Conservation (phyloP, 1,140 invertebrate species). For the Yoshiicerus persimilis region DNA sequence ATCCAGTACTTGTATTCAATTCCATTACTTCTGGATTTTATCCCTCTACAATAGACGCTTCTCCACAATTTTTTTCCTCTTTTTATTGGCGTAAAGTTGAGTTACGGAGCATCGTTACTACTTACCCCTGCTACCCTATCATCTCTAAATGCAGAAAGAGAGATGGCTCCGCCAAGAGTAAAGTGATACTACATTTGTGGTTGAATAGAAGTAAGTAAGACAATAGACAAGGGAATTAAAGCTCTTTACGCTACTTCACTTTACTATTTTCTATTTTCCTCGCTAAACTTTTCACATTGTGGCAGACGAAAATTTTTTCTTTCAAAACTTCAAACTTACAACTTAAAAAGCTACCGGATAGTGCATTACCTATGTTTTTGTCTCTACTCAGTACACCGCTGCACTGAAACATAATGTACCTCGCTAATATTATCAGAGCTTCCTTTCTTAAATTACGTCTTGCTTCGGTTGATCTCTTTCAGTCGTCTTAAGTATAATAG, state of each 20-base stretch:
- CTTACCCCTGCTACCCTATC: background rate
- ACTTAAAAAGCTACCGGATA: background rate
- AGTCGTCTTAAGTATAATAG: background rate
- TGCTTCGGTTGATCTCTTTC: background rate
- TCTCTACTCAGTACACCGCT: background rate
- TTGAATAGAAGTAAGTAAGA: background rate
- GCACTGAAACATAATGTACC: background rate
- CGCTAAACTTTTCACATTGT: slow-evolving; percentile 10
- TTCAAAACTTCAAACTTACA: background rate
- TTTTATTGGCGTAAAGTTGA: background rate
- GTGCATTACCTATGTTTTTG: background rate
- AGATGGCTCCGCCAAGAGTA: background rate
- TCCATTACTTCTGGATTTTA: background rate
- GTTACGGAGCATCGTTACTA: background rate
- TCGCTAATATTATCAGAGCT: background rate
- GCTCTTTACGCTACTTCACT: slow-evolving; percentile 1
- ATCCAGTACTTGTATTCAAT: background rate
- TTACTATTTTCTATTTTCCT: slow-evolving; percentile 5
- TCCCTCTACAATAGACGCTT: background rate
- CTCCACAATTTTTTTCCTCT: background rate
- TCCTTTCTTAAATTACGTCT: background rate
- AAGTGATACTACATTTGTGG: slow-evolving; percentile 17
- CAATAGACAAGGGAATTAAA: slow-evolving; percentile 20
- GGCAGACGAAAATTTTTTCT: background rate
- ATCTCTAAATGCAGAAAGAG: background rate